Evolutionary conservation across 2,888 invertebrate genomes (phyloP).

Genomic region (Anodontia alba): DNA sequence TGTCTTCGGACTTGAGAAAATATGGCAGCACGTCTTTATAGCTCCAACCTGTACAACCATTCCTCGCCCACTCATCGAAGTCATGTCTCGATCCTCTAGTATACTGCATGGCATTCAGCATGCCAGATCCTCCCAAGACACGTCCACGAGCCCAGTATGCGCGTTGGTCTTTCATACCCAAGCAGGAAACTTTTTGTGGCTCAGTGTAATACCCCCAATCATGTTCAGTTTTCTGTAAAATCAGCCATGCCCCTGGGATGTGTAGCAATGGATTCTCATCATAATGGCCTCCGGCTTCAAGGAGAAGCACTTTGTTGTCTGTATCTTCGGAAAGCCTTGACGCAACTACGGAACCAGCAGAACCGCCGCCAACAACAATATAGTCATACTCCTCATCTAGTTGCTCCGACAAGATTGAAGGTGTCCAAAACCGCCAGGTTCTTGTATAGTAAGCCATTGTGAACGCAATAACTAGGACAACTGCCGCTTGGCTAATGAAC

Average conservation of each 20-base stretch:
- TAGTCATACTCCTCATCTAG: conserved; percentile 28
- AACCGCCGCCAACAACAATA: conserved; percentile 29
- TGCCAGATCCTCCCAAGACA: conserved; percentile 94
- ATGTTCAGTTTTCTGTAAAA: conserved; percentile 74
- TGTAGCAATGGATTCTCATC: conserved; percentile 11
- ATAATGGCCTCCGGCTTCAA: conserved; percentile 34
- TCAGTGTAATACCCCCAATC: conserved; percentile 85
- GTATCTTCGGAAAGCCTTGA: conserved; percentile 26
- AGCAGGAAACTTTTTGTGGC: conserved; percentile 78
- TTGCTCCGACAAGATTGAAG: not conserved
- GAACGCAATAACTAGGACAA: not conserved
- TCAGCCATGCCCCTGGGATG: conserved; percentile 85
- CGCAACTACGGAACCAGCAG: conserved; percentile 32
- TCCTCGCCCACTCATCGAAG: conserved; percentile 94
- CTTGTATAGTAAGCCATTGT: not conserved
- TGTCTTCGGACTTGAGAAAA: conserved; percentile 86
- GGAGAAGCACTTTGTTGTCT: conserved; percentile 14
- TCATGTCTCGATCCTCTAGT: conserved; percentile 94
- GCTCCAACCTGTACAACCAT: conserved; percentile 95
- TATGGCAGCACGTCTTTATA: conserved; percentile 90
- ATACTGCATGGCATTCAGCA: conserved; percentile 96
- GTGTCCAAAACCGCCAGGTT: not conserved
- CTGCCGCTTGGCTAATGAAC: not conserved
- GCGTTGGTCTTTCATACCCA: conserved; percentile 85
- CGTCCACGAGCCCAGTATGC: conserved; percentile 96